A percentile compares a stretch with the other conserved stretches of the same genome.
Conservation (phyloP, 1,140 invertebrate species). For the Campoletis sonorensis region DNA sequence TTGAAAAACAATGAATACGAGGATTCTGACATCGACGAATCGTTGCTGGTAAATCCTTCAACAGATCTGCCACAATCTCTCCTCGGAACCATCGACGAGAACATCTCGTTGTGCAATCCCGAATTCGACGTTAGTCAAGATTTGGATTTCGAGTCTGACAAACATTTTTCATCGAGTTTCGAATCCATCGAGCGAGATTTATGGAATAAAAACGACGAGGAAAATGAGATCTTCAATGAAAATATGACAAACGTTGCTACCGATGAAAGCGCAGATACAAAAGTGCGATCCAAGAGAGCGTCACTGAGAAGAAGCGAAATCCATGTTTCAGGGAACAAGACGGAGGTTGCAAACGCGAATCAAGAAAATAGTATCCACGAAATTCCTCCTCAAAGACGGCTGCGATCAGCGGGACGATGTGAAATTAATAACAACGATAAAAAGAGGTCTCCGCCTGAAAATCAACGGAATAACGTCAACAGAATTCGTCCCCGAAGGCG, state of each 20-base stretch:
- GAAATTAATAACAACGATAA: not conserved
- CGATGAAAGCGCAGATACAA: not conserved
- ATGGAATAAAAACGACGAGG: not conserved
- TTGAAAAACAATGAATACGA: conserved; percentile 17
- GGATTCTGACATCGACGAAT: conserved; percentile 34
- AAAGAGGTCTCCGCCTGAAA: not conserved
- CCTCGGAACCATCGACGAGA: not conserved
- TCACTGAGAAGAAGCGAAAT: too few species aligned
- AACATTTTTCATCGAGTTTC: not conserved
- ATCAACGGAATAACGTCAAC: not conserved
- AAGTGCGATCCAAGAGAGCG: too few species aligned
- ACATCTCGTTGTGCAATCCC: not conserved
- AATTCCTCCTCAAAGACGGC: too few species aligned
- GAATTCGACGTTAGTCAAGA: not conserved
- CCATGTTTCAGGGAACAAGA: too few species aligned
- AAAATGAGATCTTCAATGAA: not conserved
- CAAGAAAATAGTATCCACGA: not conserved
- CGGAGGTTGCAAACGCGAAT: not conserved
- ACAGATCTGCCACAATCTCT: conserved; percentile 25
- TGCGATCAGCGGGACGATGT: too few species aligned
- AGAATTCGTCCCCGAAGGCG: too few species aligned
- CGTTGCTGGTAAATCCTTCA: conserved; percentile 31
- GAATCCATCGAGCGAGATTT: not conserved
- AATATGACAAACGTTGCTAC: not conserved
- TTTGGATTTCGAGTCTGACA: conserved; percentile 20